A percentile compares a stretch with the other conserved stretches of the same genome.
Evolutionary conservation across 2,888 invertebrate species (phyloP).

Genomic region (Acanthopleura granulata): DNA sequence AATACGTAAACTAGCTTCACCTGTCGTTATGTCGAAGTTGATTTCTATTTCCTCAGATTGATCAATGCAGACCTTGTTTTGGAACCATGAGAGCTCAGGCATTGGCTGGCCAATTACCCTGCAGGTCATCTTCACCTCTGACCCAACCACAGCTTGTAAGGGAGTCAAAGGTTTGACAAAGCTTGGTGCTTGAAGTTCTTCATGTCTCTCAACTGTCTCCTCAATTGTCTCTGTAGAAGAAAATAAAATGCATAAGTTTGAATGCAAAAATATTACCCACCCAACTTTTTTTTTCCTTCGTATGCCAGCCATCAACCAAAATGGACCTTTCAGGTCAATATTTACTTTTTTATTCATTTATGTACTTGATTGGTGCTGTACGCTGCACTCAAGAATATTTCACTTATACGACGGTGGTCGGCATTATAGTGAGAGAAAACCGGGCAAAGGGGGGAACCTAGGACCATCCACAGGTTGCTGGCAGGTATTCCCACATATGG

Average conservation of each 20-base stretch:
- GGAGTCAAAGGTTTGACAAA: slow-evolving; percentile 55
- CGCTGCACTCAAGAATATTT: too few relatives aligned
- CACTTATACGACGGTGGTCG: too few relatives aligned
- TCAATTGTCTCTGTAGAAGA: not conserved
- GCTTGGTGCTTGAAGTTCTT: slow-evolving; percentile 46
- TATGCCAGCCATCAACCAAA: too few relatives aligned
- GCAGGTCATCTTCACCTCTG: slow-evolving; percentile 62
- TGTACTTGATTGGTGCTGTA: too few relatives aligned
- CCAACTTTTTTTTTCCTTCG: too few relatives aligned
- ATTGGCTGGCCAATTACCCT: slow-evolving; percentile 62
- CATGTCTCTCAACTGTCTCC: not conserved
- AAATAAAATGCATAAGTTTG: not conserved
- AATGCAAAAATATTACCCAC: too few relatives aligned
- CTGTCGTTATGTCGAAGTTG: slow-evolving; percentile 64
- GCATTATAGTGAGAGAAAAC: too few relatives aligned
- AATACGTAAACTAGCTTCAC: slow-evolving; percentile 65
- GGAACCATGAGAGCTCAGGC: slow-evolving; percentile 67
- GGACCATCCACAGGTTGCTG: too few relatives aligned
- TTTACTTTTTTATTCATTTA: too few relatives aligned
- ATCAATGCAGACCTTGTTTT: slow-evolving; percentile 68
- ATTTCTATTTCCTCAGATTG: slow-evolving; percentile 68
- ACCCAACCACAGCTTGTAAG: slow-evolving; percentile 59
- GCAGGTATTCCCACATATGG: too few relatives aligned
- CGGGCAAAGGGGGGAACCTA: too few relatives aligned
- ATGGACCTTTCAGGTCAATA: too few relatives aligned